Conservation (phyloP, 1,140 invertebrate genomes). For the Magallana ariakensis region DNA sequence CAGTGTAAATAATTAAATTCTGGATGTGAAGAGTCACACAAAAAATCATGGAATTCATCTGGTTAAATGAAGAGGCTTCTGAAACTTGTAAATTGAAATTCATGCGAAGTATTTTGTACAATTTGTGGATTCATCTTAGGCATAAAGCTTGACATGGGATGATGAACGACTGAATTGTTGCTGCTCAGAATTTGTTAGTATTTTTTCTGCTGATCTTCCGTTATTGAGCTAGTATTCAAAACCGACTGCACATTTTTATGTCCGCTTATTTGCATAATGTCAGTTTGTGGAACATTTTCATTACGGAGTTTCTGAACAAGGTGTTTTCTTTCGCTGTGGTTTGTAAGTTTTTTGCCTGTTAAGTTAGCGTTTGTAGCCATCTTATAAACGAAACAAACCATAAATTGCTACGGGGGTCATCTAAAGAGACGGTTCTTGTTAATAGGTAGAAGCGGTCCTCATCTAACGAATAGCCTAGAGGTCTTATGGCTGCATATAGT, state of each 20-base stretch:
- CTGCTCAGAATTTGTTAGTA: conserved; percentile 33
- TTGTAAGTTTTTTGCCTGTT: conserved; percentile 11
- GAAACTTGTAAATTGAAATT: neutral
- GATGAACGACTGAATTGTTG: neutral
- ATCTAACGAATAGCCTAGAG: neutral
- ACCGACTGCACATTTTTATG: conserved; percentile 37
- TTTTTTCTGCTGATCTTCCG: conserved; percentile 22
- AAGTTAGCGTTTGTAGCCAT: neutral
- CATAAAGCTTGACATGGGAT: neutral
- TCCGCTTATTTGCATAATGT: conserved; percentile 42
- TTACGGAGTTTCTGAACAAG: conserved; percentile 31
- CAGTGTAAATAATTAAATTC: neutral
- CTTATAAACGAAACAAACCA: neutral
- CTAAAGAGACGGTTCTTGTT: neutral
- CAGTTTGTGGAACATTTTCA: conserved; percentile 1
- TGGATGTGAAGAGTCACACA: neutral
- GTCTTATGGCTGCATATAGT: neutral
- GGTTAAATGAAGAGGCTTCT: neutral
- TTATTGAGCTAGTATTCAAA: conserved; percentile 12
- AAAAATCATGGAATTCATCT: neutral
- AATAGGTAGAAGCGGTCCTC: neutral
- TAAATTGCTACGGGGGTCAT: neutral
- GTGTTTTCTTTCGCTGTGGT: conserved; percentile 40
- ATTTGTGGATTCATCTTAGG: neutral
- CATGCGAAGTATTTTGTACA: neutral